Evolutionary conservation across 2,113 vertebrate genomes (phyloP).

Genomic region (Junco hyemalis): DNA sequence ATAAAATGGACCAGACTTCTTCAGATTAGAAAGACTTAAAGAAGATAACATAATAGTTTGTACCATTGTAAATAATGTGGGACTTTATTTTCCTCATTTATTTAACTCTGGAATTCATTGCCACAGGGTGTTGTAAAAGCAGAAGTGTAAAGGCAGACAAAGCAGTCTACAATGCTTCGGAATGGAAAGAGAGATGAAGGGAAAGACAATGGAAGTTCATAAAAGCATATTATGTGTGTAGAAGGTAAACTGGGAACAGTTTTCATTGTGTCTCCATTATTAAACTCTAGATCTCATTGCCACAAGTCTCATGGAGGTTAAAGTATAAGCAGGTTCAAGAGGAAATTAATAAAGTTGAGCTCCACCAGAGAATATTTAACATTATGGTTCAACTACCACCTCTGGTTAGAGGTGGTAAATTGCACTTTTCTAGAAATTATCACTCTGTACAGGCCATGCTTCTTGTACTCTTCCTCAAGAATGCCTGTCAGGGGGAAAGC

Average conservation of each 20-base stretch:
- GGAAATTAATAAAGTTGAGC: slow-evolving; percentile 5
- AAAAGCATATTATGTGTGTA: neutral
- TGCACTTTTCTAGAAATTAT: neutral
- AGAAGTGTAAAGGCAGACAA: neutral
- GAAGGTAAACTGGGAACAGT: neutral
- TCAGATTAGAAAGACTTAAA: neutral
- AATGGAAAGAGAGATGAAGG: neutral
- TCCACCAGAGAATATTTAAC: neutral
- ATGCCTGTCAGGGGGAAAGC: neutral
- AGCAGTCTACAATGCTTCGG: neutral
- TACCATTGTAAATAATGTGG: neutral
- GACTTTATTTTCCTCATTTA: neutral
- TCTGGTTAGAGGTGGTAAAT: neutral
- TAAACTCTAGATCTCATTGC: neutral
- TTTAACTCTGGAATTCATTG: neutral
- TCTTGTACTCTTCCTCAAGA: neutral
- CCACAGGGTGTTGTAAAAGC: neutral
- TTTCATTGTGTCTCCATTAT: slow-evolving; percentile 13
- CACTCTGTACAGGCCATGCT: neutral
- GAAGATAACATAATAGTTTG: neutral
- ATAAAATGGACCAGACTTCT: neutral
- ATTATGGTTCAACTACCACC: neutral
- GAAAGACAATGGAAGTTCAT: neutral
- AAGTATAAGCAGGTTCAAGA: neutral
- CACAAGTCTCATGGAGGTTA: neutral